phyloP scores from a whole-genome alignment of 1,140 invertebrate species.

The Euschistus heros region DNA sequence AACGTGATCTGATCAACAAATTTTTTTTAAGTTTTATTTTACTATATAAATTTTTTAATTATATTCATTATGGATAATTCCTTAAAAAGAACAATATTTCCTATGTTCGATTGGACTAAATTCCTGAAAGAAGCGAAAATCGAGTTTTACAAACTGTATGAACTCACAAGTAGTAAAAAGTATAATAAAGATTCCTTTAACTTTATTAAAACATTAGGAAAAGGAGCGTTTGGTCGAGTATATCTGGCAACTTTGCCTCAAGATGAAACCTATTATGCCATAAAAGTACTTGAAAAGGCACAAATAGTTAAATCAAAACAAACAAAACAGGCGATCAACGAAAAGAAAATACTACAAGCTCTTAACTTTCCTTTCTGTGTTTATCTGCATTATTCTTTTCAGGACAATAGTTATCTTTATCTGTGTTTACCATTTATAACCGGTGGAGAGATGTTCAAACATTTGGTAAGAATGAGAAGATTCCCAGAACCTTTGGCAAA shows the following conservation, averaged over 20 bases:
- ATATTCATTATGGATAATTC: not conserved
- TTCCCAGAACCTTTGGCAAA: constrained; percentile 69
- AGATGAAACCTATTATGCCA: constrained; percentile 60
- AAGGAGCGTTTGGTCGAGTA: constrained; percentile 81
- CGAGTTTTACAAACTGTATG: not conserved
- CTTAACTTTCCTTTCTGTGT: constrained; percentile 76
- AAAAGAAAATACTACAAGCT: constrained; percentile 72
- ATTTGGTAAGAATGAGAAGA: constrained; percentile 47
- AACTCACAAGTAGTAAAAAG: not conserved
- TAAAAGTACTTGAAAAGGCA: constrained; percentile 84
- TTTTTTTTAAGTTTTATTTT: too few relatives aligned
- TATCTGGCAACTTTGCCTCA: constrained; percentile 59
- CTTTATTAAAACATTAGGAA: constrained; percentile 64
- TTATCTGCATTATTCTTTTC: constrained; percentile 70
- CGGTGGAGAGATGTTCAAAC: constrained; percentile 75
- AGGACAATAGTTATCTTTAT: constrained; percentile 75
- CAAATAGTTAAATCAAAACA: constrained; percentile 79
- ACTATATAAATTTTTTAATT: too few relatives aligned
- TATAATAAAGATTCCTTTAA: constrained; percentile 33
- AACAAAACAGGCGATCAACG: constrained; percentile 71
- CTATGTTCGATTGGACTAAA: not conserved
- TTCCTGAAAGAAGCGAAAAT: not conserved
- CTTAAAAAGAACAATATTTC: not conserved
- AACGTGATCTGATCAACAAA: too few relatives aligned
- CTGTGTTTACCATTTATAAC: constrained; percentile 69